These are phyloP conservation scores for Chymomyza fuscimana DNA, from an alignment of 2,888 invertebrate genomes.

Conservation along the genomic window DNA sequence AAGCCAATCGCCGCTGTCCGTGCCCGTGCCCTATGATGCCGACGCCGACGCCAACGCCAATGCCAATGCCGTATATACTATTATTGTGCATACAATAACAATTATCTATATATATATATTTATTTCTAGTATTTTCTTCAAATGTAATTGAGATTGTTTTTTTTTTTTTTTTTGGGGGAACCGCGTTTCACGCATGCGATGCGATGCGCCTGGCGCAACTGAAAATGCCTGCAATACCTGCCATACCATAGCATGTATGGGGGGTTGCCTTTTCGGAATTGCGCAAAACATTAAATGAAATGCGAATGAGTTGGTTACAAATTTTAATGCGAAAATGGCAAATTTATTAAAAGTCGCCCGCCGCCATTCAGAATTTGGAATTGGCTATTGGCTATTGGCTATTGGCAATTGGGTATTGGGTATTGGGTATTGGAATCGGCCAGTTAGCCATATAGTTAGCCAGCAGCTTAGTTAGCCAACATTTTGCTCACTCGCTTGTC, in stretches of 20 bases:
- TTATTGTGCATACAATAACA: not conserved
- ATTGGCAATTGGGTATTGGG: conserved; percentile 19
- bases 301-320: conserved; percentile 39
- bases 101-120: not conserved
- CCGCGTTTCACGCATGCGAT: conserved; percentile 54
- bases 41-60: not conserved
- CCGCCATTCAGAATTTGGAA: conserved; percentile 3
- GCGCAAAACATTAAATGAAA: conserved; percentile 7
- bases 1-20: conserved; percentile 48
- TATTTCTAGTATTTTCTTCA: not conserved
- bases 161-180: conserved; percentile 24
- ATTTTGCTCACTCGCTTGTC: conserved; percentile 68
- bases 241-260: not conserved
- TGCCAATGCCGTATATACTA: not conserved
- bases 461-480: conserved; percentile 22
- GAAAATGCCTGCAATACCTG: conserved; percentile 22
- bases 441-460: conserved; percentile 5
- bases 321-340: conserved; percentile 77
- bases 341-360: conserved; percentile 72
- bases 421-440: conserved; percentile 21
- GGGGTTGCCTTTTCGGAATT: conserved; percentile 10
- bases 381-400: not conserved
- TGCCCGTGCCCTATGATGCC: not conserved
- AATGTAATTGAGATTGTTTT: conserved; percentile 1
- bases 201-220: conserved; percentile 65